A percentile compares a stretch with the other conserved stretches of the same genome.
Evolutionary conservation across 2,888 invertebrate species (phyloP).

Genomic region (Penaeus monodon): DNA sequence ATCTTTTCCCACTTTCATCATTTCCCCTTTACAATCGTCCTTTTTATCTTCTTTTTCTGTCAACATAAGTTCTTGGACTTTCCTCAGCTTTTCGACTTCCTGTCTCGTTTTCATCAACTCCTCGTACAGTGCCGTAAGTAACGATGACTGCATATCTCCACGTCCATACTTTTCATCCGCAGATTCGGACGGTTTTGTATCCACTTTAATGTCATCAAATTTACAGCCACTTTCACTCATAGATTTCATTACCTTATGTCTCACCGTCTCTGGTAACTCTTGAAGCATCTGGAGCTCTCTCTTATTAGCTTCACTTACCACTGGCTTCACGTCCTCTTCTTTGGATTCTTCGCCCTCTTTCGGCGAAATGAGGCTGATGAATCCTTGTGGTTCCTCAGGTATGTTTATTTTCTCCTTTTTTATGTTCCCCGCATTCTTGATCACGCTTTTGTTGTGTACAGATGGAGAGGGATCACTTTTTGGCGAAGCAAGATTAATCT

Average conservation of each 20-base stretch:
- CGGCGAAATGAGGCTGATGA: too few species aligned
- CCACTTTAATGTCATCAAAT: conserved; percentile 5
- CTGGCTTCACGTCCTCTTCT: too few species aligned
- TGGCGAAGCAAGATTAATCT: too few species aligned
- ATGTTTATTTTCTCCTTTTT: not conserved
- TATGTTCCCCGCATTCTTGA: not conserved
- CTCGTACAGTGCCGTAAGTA: conserved; percentile 50
- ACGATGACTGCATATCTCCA: conserved; percentile 36
- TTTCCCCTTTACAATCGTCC: conserved; percentile 31
- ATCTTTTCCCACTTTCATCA: not conserved
- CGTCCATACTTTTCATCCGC: conserved; percentile 22
- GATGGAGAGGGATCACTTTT: not conserved
- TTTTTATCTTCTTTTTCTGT: conserved; percentile 51
- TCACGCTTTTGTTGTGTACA: not conserved
- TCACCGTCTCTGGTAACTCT: conserved; percentile 7
- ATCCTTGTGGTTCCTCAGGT: not conserved
- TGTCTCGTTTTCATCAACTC: conserved; percentile 53
- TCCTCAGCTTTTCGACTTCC: conserved; percentile 57
- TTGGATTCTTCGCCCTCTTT: too few species aligned
- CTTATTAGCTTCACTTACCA: not conserved
- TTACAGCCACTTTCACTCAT: conserved; percentile 14
- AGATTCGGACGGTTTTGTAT: not conserved
- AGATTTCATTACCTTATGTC: conserved; percentile 29
- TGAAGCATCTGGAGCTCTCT: not conserved
- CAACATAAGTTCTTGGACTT: conserved; percentile 57